Conservation (phyloP, 1,140 invertebrate genomes). For the Marisa cornuarietis region DNA sequence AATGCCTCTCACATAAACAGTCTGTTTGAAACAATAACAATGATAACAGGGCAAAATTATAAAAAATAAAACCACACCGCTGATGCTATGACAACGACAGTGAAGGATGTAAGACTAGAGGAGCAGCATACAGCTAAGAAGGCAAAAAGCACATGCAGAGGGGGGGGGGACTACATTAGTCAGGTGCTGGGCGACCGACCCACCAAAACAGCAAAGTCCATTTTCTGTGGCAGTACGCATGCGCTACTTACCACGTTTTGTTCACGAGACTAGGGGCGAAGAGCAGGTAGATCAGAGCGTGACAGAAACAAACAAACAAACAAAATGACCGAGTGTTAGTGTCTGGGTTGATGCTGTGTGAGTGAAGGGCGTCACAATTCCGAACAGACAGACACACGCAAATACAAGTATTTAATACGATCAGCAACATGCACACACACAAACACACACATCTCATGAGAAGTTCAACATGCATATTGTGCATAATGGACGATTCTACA, state of each 20-base stretch:
- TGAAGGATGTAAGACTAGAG: not conserved
- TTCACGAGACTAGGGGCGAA: slow-evolving; percentile 44
- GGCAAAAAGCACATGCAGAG: no score
- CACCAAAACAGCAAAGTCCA: not conserved
- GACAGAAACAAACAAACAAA: slow-evolving; percentile 11
- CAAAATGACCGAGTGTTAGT: slow-evolving; percentile 1
- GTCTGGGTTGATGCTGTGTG: no score
- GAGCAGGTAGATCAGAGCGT: slow-evolving; percentile 6
- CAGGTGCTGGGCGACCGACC: not conserved
- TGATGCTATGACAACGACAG: not conserved
- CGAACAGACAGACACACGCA: slow-evolving; percentile 1
- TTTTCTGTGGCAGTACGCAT: not conserved
- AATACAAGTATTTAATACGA: not conserved
- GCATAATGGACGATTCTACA: no score
- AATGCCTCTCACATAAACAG: no score
- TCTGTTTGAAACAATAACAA: slow-evolving; percentile 3
- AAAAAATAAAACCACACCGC: not conserved
- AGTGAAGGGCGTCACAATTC: not conserved
- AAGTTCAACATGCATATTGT: no score
- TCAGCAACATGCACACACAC: not conserved
- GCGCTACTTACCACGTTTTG: slow-evolving; percentile 50
- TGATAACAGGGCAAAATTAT: not conserved
- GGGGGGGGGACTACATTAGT: not conserved
- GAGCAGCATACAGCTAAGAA: no score
- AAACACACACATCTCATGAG: not conserved